Percentiles rank a stretch among this genome's conserved stretches.
Conservation (phyloP, 2,888 invertebrate species). For the Drosophila nigricruria region DNA sequence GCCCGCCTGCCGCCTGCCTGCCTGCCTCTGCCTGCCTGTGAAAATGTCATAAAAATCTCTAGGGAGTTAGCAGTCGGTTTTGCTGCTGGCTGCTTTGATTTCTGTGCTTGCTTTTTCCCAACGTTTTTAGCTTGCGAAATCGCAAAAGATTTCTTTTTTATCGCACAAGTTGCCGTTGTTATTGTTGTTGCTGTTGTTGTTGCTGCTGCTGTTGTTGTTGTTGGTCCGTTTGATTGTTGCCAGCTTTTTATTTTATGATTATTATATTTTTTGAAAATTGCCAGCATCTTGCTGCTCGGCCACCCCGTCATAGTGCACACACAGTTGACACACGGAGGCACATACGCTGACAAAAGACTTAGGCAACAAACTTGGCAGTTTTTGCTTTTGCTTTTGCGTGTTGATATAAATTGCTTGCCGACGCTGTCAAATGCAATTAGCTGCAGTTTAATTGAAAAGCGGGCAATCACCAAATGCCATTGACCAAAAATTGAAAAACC, state of each 20-base stretch:
- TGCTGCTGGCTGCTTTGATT: slow-evolving; percentile 70
- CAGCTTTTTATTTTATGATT: slow-evolving; percentile 76
- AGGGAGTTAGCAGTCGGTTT: slow-evolving; percentile 70
- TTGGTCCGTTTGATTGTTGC: slow-evolving; percentile 58
- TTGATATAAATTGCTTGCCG: slow-evolving; percentile 44
- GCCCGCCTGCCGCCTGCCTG: slow-evolving; percentile 29
- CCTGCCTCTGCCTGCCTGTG: slow-evolving; percentile 59
- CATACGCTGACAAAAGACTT: slow-evolving; percentile 68
- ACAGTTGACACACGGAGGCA: slow-evolving; percentile 36
- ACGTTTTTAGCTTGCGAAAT: slow-evolving; percentile 74
- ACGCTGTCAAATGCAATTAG: slow-evolving; percentile 77
- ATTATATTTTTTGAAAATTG: slow-evolving; percentile 72
- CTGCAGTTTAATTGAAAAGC: slow-evolving; percentile 72
- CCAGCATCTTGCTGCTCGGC: slow-evolving; percentile 47
- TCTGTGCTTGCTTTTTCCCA: slow-evolving; percentile 69
- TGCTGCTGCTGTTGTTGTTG: slow-evolving; percentile 23
- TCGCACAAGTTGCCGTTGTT: slow-evolving; percentile 51
- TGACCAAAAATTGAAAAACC: slow-evolving; percentile 66
- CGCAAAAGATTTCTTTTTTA: slow-evolving; percentile 73
- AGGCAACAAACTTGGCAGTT: slow-evolving; percentile 63
- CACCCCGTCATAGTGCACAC: slow-evolving; percentile 47
- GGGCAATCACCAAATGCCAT: slow-evolving; percentile 48
- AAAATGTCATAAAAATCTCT: slow-evolving; percentile 81
- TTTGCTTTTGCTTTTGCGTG: slow-evolving; percentile 27
- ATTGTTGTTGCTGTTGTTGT: slow-evolving; percentile 19